Evolutionary conservation across 2,797 vertebrate genomes (phyloP).

Genomic region (Chaetophractus vellerosus): DNA sequence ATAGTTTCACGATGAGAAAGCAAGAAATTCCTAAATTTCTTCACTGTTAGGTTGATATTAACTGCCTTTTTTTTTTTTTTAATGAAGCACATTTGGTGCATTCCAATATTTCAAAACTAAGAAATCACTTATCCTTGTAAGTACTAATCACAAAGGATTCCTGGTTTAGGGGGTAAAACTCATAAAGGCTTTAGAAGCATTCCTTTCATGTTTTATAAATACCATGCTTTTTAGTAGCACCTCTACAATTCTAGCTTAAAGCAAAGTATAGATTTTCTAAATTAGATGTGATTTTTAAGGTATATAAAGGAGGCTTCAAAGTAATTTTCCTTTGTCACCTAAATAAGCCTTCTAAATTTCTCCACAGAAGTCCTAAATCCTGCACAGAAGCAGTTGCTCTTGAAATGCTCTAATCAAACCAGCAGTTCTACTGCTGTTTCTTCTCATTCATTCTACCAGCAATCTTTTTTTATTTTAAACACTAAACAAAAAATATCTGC

Average conservation of each 20-base stretch:
- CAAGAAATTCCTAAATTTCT: not conserved
- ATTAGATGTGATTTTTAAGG: slow-evolving; percentile 47
- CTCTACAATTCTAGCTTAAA: slow-evolving; percentile 37
- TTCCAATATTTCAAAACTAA: slow-evolving; percentile 61
- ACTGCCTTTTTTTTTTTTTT: not conserved
- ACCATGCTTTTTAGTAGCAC: slow-evolving; percentile 33
- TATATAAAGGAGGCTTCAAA: slow-evolving; percentile 34
- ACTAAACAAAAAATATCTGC: not conserved
- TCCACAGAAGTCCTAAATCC: not conserved
- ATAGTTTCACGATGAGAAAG: not conserved
- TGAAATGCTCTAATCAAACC: not conserved
- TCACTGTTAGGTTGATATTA: not conserved
- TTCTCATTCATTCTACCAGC: not conserved
- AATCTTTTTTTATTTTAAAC: not conserved
- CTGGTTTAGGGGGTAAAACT: not conserved
- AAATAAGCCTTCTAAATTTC: slow-evolving; percentile 43
- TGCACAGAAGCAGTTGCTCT: not conserved
- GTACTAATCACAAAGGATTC: not conserved
- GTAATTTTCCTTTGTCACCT: slow-evolving; percentile 45
- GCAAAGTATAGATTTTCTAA: slow-evolving; percentile 67
- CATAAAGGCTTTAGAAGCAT: not conserved
- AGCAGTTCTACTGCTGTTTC: not conserved
- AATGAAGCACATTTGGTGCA: slow-evolving; percentile 3
- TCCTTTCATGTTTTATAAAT: slow-evolving; percentile 51
- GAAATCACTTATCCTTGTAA: not conserved